phyloP scores from a whole-genome alignment of 2,113 vertebrate species.

The Caloenas nicobarica region DNA sequence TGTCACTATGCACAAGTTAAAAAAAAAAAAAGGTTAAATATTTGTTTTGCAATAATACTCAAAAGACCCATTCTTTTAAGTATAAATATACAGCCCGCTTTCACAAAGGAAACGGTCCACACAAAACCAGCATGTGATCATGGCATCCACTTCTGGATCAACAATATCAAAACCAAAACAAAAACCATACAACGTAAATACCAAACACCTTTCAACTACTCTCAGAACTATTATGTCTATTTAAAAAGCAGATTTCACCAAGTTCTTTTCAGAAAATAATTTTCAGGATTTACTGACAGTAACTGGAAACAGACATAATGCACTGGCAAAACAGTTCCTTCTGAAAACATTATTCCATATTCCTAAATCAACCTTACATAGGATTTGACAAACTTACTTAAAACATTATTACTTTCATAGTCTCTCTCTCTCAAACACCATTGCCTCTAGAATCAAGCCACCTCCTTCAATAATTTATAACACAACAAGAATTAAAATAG shows the following conservation, averaged over 20 bases:
- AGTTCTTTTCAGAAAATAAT: not conserved
- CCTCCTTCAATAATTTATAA: not conserved
- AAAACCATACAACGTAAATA: not conserved
- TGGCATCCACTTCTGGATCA: not conserved
- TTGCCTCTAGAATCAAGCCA: not conserved
- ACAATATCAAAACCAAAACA: not conserved
- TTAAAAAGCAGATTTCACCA: not conserved
- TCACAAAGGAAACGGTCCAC: not conserved
- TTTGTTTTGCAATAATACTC: conserved; percentile 1
- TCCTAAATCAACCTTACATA: not conserved
- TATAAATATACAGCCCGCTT: not conserved
- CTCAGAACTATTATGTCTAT: not conserved
- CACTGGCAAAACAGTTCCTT: not conserved
- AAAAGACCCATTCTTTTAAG: not conserved
- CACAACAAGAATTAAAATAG: not conserved
- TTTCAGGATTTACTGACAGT: not conserved
- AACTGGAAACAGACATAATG: not conserved
- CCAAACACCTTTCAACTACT: not conserved
- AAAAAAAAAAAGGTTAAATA: not conserved
- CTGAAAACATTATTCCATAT: not conserved
- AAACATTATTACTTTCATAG: not conserved
- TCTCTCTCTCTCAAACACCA: not conserved
- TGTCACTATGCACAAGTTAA: not conserved
- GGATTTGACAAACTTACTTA: not conserved
- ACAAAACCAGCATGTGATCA: not conserved